Percentiles rank a stretch among this genome's conserved stretches.
These are phyloP conservation scores for Celastrina argiolus DNA, from an alignment of 2,888 invertebrate genomes.

Conservation along the genomic window DNA sequence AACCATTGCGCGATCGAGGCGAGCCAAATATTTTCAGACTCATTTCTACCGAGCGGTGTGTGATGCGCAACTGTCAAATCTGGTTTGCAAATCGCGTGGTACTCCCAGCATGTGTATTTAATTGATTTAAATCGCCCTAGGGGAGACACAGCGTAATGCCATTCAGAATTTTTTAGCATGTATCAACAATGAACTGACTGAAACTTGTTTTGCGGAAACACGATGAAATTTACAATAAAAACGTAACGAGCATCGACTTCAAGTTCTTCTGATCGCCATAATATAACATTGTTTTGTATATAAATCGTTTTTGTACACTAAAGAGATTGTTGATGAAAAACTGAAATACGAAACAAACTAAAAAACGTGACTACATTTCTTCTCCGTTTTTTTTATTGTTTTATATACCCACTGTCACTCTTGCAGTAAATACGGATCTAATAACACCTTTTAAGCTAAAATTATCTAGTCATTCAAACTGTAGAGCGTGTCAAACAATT, in stretches of 20 bases:
- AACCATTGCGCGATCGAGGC: not conserved
- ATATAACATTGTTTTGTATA: not conserved
- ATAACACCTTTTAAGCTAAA: too few species aligned
- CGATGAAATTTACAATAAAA: not conserved
- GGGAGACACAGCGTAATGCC: conserved; percentile 31
- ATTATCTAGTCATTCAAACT: too few species aligned
- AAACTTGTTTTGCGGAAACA: conserved; percentile 12
- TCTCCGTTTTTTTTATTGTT: too few species aligned
- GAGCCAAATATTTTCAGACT: not conserved
- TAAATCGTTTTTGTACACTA: not conserved
- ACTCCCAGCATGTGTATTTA: conserved; percentile 30
- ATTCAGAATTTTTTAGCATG: conserved; percentile 34
- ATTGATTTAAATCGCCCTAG: conserved; percentile 34
- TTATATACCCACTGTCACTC: too few species aligned
- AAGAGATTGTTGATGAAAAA: not conserved
- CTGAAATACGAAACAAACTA: too few species aligned
- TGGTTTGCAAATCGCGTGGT: not conserved
- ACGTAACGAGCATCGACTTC: not conserved
- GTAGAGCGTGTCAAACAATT: too few species aligned
- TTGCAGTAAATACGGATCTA: too few species aligned
- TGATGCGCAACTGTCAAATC: not conserved
- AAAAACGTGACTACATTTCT: too few species aligned
- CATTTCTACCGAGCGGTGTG: not conserved
- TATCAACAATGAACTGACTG: conserved; percentile 15
- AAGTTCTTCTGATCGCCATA: not conserved